phyloP scores from a whole-genome alignment of 2,888 invertebrate genomes.

The Parapristionchus giblindavisi region DNA sequence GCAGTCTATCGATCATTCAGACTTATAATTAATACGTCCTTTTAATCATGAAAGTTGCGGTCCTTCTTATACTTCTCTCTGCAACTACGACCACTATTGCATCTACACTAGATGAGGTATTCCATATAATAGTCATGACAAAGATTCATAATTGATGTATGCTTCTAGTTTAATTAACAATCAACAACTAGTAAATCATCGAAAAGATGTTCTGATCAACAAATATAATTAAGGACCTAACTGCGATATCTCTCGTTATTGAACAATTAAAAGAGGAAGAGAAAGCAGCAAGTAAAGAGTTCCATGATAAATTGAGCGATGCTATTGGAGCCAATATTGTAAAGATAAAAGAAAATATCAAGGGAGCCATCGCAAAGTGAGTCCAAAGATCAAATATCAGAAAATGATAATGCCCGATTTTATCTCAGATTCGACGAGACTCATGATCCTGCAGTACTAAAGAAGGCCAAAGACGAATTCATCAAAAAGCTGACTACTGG shows the following conservation, averaged over 20 bases:
- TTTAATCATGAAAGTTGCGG: background rate
- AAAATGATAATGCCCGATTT: background rate
- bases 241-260: background rate
- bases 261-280: slow-evolving; percentile 30
- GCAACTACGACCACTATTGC: background rate
- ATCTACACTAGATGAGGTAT: background rate
- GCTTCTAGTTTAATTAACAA: background rate
- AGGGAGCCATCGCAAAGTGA: slow-evolving; percentile 11
- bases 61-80: background rate
- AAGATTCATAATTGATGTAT: background rate
- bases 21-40: background rate
- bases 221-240: background rate
- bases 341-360: slow-evolving; percentile 29
- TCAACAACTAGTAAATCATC: background rate
- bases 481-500: slow-evolving; percentile 3
- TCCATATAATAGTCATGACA: background rate
- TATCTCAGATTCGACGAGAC: slow-evolving; percentile 24
- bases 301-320: slow-evolving; percentile 27
- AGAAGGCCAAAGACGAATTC: slow-evolving; percentile 25
- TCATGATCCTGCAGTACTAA: slow-evolving; percentile 3
- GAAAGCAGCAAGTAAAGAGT: slow-evolving; percentile 31
- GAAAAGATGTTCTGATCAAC: background rate
- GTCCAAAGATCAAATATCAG: background rate
- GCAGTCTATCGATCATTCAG: slow-evolving; percentile 24
- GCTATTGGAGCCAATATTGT: slow-evolving; percentile 32